A percentile compares a stretch with the other conserved stretches of the same genome.
Evolutionary conservation across 2,113 vertebrate species (phyloP).

Genomic region (Oreochromis tanganicae): DNA sequence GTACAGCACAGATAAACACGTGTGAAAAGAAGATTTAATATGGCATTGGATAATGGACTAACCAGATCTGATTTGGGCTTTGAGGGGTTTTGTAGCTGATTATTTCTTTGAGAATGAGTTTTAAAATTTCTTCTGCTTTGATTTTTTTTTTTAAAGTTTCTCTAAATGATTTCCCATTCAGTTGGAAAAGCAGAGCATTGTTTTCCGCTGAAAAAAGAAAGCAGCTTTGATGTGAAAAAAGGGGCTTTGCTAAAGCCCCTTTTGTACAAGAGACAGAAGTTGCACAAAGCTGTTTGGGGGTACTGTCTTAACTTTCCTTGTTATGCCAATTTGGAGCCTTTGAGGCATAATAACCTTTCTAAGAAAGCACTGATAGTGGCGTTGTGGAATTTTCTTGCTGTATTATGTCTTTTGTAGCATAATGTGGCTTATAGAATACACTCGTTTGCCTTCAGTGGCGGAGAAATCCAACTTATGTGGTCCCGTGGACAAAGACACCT

Average conservation of each 20-base stretch:
- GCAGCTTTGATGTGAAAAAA: slow-evolving; percentile 11
- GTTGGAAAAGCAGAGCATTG: neutral
- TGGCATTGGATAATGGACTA: slow-evolving; percentile 9
- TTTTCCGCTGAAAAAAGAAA: slow-evolving; percentile 21
- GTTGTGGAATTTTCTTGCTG: neutral
- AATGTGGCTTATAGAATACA: neutral
- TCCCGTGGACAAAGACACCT: neutral
- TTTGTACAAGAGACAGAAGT: slow-evolving; percentile 29
- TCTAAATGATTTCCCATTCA: slow-evolving; percentile 9
- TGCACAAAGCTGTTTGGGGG: slow-evolving; percentile 25
- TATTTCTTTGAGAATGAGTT: slow-evolving; percentile 26
- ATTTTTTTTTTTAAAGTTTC: slow-evolving; percentile 21
- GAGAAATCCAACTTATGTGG: neutral
- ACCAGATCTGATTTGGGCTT: slow-evolving; percentile 26
- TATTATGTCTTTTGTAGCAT: neutral
- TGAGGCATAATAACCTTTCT: neutral
- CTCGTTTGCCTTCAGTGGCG: neutral
- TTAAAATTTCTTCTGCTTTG: neutral
- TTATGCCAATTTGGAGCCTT: slow-evolving; percentile 8
- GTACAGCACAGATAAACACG: slow-evolving; percentile 19
- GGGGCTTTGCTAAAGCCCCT: slow-evolving; percentile 19
- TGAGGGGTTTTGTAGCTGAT: slow-evolving; percentile 10
- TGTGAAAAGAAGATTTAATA: neutral
- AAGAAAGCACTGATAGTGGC: neutral
- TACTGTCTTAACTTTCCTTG: neutral